Conservation (phyloP, 2,888 invertebrate genomes). For the Cerastis leucographa region DNA sequence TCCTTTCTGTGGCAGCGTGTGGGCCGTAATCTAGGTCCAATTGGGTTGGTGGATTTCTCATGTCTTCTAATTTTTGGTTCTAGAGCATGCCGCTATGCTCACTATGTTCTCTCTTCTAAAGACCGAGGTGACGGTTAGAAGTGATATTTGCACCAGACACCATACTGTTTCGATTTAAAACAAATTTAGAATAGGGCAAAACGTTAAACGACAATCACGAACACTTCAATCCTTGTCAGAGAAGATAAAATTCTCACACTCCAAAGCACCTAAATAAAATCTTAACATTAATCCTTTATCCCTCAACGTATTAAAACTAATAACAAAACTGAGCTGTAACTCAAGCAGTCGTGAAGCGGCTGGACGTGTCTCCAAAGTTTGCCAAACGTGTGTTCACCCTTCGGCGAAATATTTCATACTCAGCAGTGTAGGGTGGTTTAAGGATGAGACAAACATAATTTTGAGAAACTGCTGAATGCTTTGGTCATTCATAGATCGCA, state of each 20-base stretch:
- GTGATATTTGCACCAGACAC: not conserved
- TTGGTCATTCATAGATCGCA: not conserved
- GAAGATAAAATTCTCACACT: not conserved
- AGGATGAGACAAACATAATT: not conserved
- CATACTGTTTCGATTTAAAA: not conserved
- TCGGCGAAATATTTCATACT: conserved; percentile 24
- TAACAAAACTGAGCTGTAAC: conserved; percentile 50
- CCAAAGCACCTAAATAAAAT: not conserved
- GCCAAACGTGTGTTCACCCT: conserved; percentile 36
- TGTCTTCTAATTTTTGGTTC: not conserved
- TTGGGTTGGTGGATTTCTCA: not conserved
- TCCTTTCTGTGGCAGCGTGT: not conserved
- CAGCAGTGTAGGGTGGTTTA: not conserved
- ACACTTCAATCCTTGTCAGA: not conserved
- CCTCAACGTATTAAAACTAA: conserved; percentile 53
- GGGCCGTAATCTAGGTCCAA: not conserved
- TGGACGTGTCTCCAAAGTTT: conserved; percentile 53
- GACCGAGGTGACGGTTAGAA: not conserved
- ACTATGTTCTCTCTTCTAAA: not conserved
- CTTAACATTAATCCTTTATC: conserved; percentile 25
- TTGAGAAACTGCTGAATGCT: not conserved
- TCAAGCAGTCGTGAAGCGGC: conserved; percentile 29
- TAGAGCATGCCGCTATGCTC: too few relatives aligned
- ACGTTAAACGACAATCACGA: not conserved
- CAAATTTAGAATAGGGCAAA: not conserved